Evolutionary conservation across 2,797 vertebrate genomes (phyloP).

Genomic region (Rhinogobio ventralis): DNA sequence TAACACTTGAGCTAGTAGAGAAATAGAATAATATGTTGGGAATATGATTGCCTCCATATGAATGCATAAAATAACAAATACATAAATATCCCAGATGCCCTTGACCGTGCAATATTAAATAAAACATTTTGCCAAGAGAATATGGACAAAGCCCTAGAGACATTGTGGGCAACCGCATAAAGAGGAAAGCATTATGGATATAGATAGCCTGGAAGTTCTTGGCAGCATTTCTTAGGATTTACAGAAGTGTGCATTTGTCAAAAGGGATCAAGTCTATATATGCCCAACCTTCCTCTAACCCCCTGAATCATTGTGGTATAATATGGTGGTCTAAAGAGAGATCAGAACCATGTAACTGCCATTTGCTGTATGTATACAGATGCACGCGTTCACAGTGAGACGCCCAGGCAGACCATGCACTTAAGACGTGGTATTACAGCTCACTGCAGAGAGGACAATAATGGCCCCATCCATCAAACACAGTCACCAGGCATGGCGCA

Average conservation of each 20-base stretch:
- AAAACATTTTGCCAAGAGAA: conserved; percentile 16
- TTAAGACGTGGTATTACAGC: conserved; percentile 57
- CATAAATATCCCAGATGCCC: conserved; percentile 28
- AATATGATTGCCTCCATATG: conserved; percentile 19
- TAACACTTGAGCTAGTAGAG: background rate
- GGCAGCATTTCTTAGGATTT: conserved; percentile 6
- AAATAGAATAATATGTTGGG: background rate
- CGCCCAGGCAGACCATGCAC: conserved; percentile 43
- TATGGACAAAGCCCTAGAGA: background rate
- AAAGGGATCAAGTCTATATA: conserved; percentile 31
- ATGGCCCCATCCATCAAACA: conserved; percentile 76
- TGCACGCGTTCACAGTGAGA: conserved; percentile 11
- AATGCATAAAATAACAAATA: conserved; percentile 20
- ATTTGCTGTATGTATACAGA: conserved; percentile 15
- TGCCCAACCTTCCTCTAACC: conserved; percentile 12
- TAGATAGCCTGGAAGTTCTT: conserved; percentile 37
- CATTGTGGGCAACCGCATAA: conserved; percentile 7
- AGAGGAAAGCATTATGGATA: conserved; percentile 15
- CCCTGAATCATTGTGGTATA: conserved; percentile 4
- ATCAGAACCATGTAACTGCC: conserved; percentile 17
- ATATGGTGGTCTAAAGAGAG: conserved; percentile 25
- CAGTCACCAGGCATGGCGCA: conserved; percentile 51
- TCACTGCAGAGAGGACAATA: conserved; percentile 70
- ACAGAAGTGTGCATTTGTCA: conserved; percentile 33
- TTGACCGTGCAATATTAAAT: conserved; percentile 18